phyloP scores from a whole-genome alignment of 1,140 invertebrate species.

The Trialeurodes vaporariorum region DNA sequence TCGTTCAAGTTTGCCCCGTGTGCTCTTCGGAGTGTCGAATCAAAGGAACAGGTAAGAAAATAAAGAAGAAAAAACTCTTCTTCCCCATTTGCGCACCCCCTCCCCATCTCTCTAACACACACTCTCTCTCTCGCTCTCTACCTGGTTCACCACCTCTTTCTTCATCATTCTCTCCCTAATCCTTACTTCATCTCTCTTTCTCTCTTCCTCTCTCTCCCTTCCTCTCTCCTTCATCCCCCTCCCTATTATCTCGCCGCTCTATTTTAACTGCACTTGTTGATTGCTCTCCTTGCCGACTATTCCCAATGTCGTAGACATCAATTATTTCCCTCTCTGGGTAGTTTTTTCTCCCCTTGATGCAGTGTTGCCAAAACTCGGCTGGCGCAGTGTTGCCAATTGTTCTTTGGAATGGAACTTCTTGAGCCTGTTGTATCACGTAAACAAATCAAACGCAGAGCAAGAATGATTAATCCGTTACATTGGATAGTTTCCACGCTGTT shows the following conservation, averaged over 20 bases:
- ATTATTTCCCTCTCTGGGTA: neutral
- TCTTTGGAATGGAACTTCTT: neutral
- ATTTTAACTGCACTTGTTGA: neutral
- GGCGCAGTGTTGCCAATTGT: neutral
- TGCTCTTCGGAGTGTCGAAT: too few relatives aligned
- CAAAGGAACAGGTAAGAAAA: neutral
- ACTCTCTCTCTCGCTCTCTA: neutral
- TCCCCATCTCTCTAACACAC: neutral
- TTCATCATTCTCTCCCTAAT: neutral
- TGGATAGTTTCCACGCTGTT: neutral
- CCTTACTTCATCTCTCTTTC: neutral
- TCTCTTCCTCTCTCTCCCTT: neutral
- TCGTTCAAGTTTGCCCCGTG: too few relatives aligned
- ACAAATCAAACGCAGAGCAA: neutral
- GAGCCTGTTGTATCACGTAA: too few relatives aligned
- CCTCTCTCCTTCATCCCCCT: neutral
- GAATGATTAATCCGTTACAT: neutral
- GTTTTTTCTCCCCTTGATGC: too few relatives aligned
- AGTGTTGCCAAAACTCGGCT: neutral
- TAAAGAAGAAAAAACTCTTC: neutral
- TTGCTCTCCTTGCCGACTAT: neutral
- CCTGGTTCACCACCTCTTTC: neutral
- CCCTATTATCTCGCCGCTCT: neutral
- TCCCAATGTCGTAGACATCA: neutral
- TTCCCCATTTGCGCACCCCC: neutral